These are phyloP conservation scores for Chrosomus eos DNA, from an alignment of 2,797 vertebrate genomes.

Conservation along the genomic window DNA sequence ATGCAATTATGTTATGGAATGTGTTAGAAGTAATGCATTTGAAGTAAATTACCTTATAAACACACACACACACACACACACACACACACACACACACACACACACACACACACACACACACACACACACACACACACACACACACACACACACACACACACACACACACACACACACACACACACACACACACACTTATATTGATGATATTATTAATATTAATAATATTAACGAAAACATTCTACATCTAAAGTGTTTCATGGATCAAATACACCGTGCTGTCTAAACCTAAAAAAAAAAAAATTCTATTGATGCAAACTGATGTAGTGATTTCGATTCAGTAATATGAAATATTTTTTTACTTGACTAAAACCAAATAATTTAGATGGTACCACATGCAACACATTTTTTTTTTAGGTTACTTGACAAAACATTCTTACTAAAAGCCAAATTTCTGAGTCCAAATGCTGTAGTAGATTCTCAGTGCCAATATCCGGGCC, in stretches of 20 bases:
- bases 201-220: background rate
- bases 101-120: background rate
- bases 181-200: background rate
- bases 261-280: background rate
- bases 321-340: background rate
- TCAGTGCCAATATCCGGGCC: background rate
- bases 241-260: background rate
- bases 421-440: background rate
- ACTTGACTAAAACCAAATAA: background rate
- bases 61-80: background rate
- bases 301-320: background rate
- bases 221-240: background rate
- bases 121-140: background rate
- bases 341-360: background rate
- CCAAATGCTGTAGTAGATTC: constrained; percentile 6
- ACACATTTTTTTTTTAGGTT: background rate
- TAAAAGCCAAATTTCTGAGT: background rate
- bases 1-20: background rate
- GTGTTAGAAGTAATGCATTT: background rate
- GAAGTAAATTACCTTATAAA: background rate
- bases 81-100: too few species aligned
- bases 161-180: background rate
- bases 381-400: background rate
- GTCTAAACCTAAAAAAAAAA: background rate
- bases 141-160: background rate